Conservation (phyloP, 1,140 invertebrate species). For the Zaprionus inermis region DNA sequence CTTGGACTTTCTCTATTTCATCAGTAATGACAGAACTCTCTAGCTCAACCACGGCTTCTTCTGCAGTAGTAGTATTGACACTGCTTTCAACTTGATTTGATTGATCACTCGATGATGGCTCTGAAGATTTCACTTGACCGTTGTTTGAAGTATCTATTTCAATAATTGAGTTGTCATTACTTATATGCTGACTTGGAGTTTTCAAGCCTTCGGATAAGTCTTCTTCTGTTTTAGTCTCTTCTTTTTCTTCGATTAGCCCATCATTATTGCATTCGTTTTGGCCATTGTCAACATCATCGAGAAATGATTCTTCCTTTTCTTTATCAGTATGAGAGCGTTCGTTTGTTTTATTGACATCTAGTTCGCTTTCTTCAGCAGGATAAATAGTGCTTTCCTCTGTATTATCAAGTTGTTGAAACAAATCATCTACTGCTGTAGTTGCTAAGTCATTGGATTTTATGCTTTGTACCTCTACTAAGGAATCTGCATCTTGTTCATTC, state of each 20-base stretch:
- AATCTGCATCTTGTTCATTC: not conserved
- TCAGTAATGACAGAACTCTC: not conserved
- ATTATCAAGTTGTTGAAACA: not conserved
- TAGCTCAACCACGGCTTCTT: not conserved
- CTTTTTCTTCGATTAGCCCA: not conserved
- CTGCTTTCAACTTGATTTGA: not conserved
- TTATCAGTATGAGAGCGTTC: not conserved
- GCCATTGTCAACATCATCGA: not conserved
- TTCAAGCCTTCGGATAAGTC: not conserved
- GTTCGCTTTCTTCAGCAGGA: not conserved
- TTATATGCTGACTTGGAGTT: not conserved
- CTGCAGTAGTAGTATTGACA: not conserved
- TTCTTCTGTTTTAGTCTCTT: not conserved
- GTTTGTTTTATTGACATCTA: not conserved
- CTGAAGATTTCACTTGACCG: not conserved
- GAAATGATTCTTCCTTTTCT: not conserved
- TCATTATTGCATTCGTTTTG: not conserved
- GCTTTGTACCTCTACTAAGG: not conserved
- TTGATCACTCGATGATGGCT: not conserved
- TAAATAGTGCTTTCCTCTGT: not conserved
- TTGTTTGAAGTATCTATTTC: not conserved
- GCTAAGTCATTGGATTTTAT: not conserved
- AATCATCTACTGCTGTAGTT: not conserved
- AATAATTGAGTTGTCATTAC: not conserved
- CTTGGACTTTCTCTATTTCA: not conserved